Evolutionary conservation across 2,888 invertebrate genomes (phyloP), one percentile per base, ranked within the genome.

Genomic region (Euzophera pinguis): DNA sequence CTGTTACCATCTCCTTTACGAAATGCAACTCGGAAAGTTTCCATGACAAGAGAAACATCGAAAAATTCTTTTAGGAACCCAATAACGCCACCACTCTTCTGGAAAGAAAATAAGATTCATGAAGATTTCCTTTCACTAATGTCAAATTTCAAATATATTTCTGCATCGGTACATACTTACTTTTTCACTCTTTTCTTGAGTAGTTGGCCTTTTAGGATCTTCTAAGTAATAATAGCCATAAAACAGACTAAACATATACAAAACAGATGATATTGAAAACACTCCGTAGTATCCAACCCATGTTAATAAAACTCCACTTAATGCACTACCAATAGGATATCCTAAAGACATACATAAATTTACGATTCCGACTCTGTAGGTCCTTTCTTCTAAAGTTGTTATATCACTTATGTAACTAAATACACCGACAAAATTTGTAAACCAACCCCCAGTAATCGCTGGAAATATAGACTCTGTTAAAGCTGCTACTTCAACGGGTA

Each of bases 331-430:
- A 8, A 97, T 91, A 0, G 97, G 97, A 48, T 96, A 94, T 0
- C 97, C 97, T 14, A 97, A 84, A 0, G 97, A 96, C 72, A 96
- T 94, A 78, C 96, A 97, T 14, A 97, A 93, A 78, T 97, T 98
- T 49, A 96, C 94, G 51, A 97, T 93, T 5, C 97, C 97, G 37
- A 98, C 95, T 63, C 97, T 90, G 14, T 96, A 89, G 0, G 97
- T 97, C 62, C 97, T 91, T 49, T 94, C 94, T 72, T 96, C 94
- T 50, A 93, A 92, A 0, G 94, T 93, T 1, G 97, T 96, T 10
- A 97, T 94, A 70, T 97, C 97, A 37, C 95, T 95, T 48, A 97
- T 94, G 75, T 97, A 97, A 79, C 96, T 96, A 81, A 97, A 95
- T 50, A 96, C 93, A 10, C 96, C 96, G 91, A 96, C 94, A 65